These are phyloP conservation scores for Todiramphus chloris DNA, from an alignment of 2,113 vertebrate genomes.

Conservation along the genomic window DNA sequence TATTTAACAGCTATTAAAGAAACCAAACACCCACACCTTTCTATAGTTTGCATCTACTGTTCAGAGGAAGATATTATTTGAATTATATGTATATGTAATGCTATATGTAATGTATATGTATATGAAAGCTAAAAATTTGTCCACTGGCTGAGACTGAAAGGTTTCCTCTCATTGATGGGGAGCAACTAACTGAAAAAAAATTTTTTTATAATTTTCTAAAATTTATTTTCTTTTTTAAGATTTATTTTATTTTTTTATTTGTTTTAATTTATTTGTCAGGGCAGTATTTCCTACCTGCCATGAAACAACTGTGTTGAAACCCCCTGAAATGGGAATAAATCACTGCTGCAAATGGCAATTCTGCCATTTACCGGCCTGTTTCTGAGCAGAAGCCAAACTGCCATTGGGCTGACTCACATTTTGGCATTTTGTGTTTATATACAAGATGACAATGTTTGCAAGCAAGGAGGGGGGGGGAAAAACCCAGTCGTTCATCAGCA, in stretches of 20 bases:
- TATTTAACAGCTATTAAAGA: neutral
- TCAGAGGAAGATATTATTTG: neutral
- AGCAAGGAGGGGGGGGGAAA: neutral
- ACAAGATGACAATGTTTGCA: neutral
- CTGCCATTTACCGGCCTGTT: neutral
- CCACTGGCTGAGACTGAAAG: neutral
- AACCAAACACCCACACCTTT: neutral
- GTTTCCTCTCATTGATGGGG: neutral
- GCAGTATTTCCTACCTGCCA: neutral
- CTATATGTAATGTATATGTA: too few relatives aligned
- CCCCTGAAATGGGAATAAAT: neutral
- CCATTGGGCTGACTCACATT: conserved; percentile 1
- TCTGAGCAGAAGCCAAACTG: neutral
- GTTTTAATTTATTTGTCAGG: neutral
- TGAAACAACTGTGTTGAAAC: neutral
- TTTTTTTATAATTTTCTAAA: neutral
- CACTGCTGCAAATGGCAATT: neutral
- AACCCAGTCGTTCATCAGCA: neutral
- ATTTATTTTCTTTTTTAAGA: too few relatives aligned
- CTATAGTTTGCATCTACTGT: neutral
- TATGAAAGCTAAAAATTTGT: neutral
- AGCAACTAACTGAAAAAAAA: neutral
- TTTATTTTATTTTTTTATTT: neutral
- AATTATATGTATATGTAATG: too few relatives aligned
- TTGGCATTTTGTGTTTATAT: conserved; percentile 20